phyloP scores from a whole-genome alignment of 2,888 invertebrate species.

The Rhyacophila evoluta region DNA sequence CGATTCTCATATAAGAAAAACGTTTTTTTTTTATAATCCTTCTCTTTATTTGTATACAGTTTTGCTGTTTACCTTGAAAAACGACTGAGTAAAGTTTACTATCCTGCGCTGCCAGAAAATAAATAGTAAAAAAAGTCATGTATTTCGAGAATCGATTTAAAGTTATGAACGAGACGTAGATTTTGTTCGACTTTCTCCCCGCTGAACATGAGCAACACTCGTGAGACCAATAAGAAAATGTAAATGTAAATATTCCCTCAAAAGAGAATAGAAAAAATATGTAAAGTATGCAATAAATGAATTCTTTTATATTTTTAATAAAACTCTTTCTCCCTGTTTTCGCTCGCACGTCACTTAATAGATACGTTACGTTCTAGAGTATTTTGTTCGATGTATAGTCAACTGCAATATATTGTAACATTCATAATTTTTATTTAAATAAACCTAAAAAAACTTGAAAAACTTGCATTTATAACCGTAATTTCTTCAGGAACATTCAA shows the following conservation, averaged over 20 bases:
- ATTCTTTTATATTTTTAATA: slow-evolving; percentile 38
- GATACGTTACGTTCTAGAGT: neutral
- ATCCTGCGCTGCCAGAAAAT: neutral
- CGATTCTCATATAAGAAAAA: too few relatives aligned
- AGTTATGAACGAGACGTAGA: neutral
- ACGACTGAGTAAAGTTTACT: neutral
- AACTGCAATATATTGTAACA: neutral
- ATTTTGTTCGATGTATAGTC: neutral
- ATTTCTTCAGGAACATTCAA: too few relatives aligned
- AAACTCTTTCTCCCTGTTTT: neutral
- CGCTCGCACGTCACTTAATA: neutral
- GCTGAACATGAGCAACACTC: slow-evolving; percentile 32
- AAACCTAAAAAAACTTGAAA: too few relatives aligned
- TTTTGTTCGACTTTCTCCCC: neutral
- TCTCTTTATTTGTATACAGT: too few relatives aligned
- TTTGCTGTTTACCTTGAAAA: too few relatives aligned
- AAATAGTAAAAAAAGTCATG: neutral
- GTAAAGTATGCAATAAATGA: slow-evolving; percentile 41
- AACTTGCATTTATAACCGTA: too few relatives aligned
- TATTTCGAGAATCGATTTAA: neutral
- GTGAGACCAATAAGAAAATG: slow-evolving; percentile 37
- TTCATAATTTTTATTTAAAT: too few relatives aligned
- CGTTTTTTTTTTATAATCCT: too few relatives aligned
- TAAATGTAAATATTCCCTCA: slow-evolving; percentile 30
- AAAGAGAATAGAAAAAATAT: slow-evolving; percentile 34